phyloP scores from a whole-genome alignment of 2,797 vertebrate species.

The Thunnus albacares region DNA sequence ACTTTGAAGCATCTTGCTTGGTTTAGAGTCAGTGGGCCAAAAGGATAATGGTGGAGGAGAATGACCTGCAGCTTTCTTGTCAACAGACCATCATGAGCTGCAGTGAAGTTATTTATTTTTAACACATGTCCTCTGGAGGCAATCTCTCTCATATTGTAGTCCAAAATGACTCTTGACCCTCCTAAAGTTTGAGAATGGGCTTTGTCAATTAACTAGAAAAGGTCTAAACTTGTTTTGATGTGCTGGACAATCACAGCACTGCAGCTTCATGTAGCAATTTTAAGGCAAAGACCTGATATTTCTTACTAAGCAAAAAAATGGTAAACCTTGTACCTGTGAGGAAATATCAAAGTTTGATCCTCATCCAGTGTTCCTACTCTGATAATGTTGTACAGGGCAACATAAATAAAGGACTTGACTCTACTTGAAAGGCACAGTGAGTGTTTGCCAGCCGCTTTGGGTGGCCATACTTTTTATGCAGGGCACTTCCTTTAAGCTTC shows the following conservation, averaged over 20 bases:
- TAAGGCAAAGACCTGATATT: not conserved
- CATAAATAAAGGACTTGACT: constrained; percentile 79
- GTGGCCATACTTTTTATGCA: constrained; percentile 88
- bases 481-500: constrained; percentile 85
- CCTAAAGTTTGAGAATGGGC: not conserved
- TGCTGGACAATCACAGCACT: not conserved
- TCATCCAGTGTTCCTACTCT: constrained; percentile 48
- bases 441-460: constrained; percentile 85
- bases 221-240: constrained; percentile 6
- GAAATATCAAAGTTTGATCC: constrained; percentile 30
- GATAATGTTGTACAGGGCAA: constrained; percentile 69
- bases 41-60: constrained; percentile 41
- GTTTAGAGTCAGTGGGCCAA: constrained; percentile 57
- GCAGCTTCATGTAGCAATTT: not conserved
- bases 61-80: constrained; percentile 45
- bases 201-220: not conserved
- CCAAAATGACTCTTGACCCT: not conserved
- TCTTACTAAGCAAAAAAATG: not conserved
- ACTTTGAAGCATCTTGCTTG: constrained; percentile 42
- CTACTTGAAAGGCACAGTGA: constrained; percentile 72
- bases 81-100: constrained; percentile 26
- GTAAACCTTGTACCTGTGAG: constrained; percentile 15
- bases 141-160: not conserved
- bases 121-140: not conserved
- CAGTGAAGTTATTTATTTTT: constrained; percentile 26